These are phyloP conservation scores for Corythornis madagascariensis DNA, from an alignment of 2,113 vertebrate species.

Conservation along the genomic window DNA sequence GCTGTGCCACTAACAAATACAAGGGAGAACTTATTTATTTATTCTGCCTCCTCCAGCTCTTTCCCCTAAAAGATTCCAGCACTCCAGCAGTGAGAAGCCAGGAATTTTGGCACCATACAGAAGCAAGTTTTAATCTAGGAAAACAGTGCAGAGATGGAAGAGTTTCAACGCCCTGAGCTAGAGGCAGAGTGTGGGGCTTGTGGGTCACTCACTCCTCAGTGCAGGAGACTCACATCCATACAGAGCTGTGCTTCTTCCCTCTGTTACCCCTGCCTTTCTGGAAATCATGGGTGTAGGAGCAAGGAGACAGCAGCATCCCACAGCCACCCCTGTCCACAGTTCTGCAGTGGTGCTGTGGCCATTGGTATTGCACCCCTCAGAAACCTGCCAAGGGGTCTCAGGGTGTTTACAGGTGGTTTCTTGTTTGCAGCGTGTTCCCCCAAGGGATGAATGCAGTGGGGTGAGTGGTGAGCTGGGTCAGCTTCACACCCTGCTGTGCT, in stretches of 20 bases:
- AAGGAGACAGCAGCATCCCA: background rate
- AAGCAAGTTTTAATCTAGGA: background rate
- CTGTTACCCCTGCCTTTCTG: background rate
- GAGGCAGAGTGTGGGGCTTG: background rate
- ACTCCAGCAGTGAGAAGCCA: background rate
- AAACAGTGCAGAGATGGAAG: background rate
- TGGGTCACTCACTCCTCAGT: background rate
- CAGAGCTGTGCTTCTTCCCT: background rate
- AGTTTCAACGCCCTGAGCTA: fast-evolving
- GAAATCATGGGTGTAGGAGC: background rate
- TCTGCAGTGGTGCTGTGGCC: background rate
- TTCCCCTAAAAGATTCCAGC: background rate
- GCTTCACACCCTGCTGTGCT: background rate
- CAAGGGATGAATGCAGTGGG: background rate
- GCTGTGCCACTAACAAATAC: background rate
- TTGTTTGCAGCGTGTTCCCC: background rate
- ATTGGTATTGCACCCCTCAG: background rate
- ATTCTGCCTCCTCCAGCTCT: background rate
- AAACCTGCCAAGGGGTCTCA: background rate
- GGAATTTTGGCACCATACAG: background rate
- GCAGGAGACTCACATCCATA: fast-evolving
- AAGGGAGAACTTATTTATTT: background rate
- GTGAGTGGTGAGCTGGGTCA: background rate
- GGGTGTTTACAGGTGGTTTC: background rate
- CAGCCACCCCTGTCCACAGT: background rate